Conservation (phyloP, 1,140 invertebrate species). For the Oedothorax gibbosus region DNA sequence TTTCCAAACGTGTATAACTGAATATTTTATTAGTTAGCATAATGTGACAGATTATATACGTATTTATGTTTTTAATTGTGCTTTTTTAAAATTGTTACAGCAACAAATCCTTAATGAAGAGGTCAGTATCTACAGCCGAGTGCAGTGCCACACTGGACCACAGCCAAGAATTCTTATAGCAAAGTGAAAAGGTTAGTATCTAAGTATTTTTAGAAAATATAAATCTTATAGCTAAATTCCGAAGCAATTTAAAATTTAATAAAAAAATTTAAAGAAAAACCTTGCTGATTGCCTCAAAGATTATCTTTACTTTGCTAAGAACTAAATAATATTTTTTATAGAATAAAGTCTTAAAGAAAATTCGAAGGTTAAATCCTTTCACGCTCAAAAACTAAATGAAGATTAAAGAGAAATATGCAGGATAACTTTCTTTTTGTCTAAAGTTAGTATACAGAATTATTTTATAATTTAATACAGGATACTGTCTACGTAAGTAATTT, state of each 20-base stretch:
- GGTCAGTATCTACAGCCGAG: slow-evolving; percentile 44
- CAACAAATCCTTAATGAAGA: slow-evolving; percentile 44
- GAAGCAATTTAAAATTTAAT: neutral
- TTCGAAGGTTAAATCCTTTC: no score
- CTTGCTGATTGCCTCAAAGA: neutral
- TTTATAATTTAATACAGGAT: no score
- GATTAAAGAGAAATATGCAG: no score
- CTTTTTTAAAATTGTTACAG: neutral
- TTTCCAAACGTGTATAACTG: neutral
- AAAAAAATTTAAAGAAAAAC: neutral
- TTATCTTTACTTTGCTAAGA: neutral
- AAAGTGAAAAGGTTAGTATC: slow-evolving; percentile 23
- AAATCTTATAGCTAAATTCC: neutral
- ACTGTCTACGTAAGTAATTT: no score
- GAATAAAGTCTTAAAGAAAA: no score
- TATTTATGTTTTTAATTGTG: neutral
- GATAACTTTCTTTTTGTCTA: no score
- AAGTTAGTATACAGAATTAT: no score
- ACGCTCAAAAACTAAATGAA: no score
- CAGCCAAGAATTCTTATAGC: slow-evolving; percentile 41
- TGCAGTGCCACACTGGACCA: slow-evolving; percentile 41
- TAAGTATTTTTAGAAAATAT: neutral
- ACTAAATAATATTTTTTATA: neutral
- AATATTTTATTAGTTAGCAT: neutral
- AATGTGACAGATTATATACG: neutral